These are phyloP conservation scores for Pegea sp. DNA, from an alignment of 23 tunicate species.

Conservation along the genomic window DNA sequence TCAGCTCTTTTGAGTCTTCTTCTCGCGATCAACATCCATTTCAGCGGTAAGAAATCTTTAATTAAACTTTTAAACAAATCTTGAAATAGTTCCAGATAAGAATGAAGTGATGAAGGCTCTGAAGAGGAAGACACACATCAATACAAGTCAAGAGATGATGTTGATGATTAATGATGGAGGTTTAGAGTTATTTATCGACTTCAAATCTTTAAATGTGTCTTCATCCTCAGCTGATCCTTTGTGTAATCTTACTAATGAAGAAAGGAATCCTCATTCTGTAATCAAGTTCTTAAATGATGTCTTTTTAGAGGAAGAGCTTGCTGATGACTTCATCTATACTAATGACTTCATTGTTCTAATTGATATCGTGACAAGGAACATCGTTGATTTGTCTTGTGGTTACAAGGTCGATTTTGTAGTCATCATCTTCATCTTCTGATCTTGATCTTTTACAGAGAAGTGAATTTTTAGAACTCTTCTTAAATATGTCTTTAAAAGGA, in stretches of 20 bases:
- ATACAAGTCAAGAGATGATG: slow-evolving; percentile 54
- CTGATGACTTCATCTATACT: slow-evolving; percentile 38
- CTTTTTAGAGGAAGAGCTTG: slow-evolving; percentile 31
- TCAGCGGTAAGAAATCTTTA: slow-evolving; percentile 10
- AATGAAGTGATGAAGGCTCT: slow-evolving; percentile 30
- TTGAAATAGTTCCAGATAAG: slow-evolving; percentile 24
- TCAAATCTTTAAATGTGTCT: neutral
- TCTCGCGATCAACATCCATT: slow-evolving; percentile 59
- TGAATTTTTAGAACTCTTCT: no score
- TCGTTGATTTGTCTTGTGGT: slow-evolving; percentile 61
- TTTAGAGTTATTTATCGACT: no score
- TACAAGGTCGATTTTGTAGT: no score
- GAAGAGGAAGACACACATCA: slow-evolving; percentile 11
- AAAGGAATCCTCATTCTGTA: slow-evolving; percentile 33
- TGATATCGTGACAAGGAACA: slow-evolving; percentile 51
- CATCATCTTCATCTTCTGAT: no score
- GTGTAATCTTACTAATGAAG: slow-evolving; percentile 4
- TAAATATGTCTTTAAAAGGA: no score
- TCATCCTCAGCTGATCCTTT: slow-evolving; percentile 66
- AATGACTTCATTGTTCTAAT: slow-evolving; percentile 61
- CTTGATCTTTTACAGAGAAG: no score
- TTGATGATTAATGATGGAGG: slow-evolving; percentile 72
- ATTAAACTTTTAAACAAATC: neutral
- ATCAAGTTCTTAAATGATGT: slow-evolving; percentile 70
- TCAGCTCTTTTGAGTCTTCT: no score